These are phyloP conservation scores for Ambastaia sidthimunki DNA, from an alignment of 2,797 vertebrate species.

Conservation along the genomic window DNA sequence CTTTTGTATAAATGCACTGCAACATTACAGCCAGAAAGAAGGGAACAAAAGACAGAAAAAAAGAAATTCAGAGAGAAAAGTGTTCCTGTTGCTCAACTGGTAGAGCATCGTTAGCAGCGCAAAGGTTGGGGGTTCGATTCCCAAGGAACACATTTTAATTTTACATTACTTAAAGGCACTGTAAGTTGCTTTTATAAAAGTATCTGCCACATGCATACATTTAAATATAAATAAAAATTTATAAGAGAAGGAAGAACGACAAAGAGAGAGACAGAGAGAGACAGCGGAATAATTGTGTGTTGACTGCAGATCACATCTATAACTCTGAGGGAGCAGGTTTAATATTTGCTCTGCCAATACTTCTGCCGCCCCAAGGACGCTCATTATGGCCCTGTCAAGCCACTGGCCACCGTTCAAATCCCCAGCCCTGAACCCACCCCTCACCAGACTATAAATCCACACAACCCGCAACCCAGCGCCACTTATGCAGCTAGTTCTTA, in stretches of 20 bases:
- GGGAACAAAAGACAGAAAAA: no score
- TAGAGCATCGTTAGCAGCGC: no score
- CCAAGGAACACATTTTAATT: no score
- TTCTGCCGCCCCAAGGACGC: slow-evolving; percentile 49
- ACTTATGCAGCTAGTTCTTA: background rate
- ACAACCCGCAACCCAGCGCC: background rate
- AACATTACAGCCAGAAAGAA: background rate
- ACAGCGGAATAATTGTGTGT: slow-evolving; percentile 26
- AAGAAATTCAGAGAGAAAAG: no score
- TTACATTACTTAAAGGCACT: no score
- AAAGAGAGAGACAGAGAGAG: background rate
- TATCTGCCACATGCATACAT: no score
- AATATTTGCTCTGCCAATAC: slow-evolving; percentile 47
- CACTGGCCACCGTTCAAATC: slow-evolving; percentile 59
- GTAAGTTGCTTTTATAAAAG: no score
- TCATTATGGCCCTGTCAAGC: slow-evolving; percentile 54
- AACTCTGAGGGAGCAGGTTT: slow-evolving; percentile 13
- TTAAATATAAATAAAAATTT: no score
- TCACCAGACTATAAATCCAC: slow-evolving; percentile 50
- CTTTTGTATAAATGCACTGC: background rate
- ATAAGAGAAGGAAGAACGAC: no score
- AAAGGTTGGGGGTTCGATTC: no score
- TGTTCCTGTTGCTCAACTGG: no score
- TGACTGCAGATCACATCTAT: slow-evolving; percentile 10
- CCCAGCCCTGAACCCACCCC: slow-evolving; percentile 41